These are phyloP conservation scores for Eospalax fontanierii DNA, from an alignment of 2,797 vertebrate species.

Conservation along the genomic window DNA sequence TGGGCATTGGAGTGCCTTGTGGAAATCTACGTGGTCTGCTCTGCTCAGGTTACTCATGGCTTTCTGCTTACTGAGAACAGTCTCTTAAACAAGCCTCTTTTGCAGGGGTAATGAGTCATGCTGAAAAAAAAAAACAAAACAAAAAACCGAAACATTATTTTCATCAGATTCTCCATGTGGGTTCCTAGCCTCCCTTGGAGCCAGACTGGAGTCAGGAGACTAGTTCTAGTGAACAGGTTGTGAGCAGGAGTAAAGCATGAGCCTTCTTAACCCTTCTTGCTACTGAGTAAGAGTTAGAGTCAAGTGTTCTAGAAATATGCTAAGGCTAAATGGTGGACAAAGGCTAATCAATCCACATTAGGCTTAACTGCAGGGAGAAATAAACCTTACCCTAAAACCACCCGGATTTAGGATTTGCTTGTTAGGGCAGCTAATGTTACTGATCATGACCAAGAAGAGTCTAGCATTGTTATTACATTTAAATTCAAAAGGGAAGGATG, in stretches of 20 bases:
- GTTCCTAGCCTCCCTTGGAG: neutral
- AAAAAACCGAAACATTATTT: too few relatives aligned
- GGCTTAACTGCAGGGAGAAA: neutral
- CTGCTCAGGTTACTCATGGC: neutral
- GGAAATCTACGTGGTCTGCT: too few relatives aligned
- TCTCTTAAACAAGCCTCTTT: neutral
- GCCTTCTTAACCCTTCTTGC: neutral
- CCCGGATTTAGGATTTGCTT: constrained; percentile 15
- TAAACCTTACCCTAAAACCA: neutral
- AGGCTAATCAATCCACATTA: neutral
- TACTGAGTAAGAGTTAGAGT: neutral
- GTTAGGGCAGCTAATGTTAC: neutral
- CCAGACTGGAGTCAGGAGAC: neutral
- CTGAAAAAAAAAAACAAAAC: too few relatives aligned
- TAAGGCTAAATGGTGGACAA: neutral
- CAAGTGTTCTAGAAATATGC: neutral
- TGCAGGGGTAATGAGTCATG: too few relatives aligned
- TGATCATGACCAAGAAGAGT: neutral
- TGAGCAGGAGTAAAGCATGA: too few relatives aligned
- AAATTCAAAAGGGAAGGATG: neutral
- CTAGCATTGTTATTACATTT: neutral
- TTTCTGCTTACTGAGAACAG: neutral
- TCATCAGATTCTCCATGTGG: neutral
- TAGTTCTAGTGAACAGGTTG: neutral
- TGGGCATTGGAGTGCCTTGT: too few relatives aligned